Evolutionary conservation across 53 echinoderm and acorn worm genomes (phyloP), one percentile per base, ranked within the genome.

Genomic region (Patiria pectinifera): DNA sequence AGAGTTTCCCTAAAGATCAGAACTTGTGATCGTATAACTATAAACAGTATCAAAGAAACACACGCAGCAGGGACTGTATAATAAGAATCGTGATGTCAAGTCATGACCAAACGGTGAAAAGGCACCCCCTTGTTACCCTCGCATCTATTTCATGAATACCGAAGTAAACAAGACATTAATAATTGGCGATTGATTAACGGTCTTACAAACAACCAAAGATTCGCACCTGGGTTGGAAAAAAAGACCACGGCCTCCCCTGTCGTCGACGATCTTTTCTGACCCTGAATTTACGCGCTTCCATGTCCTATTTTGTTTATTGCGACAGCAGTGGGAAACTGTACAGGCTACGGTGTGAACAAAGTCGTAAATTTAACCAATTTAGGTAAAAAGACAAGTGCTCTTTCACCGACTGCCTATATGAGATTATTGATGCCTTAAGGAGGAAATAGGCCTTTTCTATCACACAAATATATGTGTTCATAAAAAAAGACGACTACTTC

Each of bases 291-390:
- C 75, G 62, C 46, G 15, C 71, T 23, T 0, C 71, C 23, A 46
- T 53, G 86, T 48, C 19, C 4, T 23, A 8, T 85, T 12, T 86
- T 77, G 21, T 80, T 89, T 80, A 63, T 89, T 19, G 48, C 80
- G 14, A 4, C n/a, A 18, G 66, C 62, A 80, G 69, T n/a, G 49
- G 71, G 74, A 86, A 81, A 48, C 25, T 48, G 19, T 72, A 21
- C 21, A 66, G 26, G 24, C 24, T 58, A 24, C 62, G 11, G 35
- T 84, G 62, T 3, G 63, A 9, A 16, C 58, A 70, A 66, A 45
- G 82, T 49, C 80, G 81, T 90, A 81, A 81, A 90, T 70, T 49
- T 45, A 22, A 63, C 59, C 81, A 90, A 80, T 81, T 90, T 80
- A 22, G 48, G 23, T 80, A 62, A 81, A 82, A 62, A 47, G 71